Evolutionary conservation across 2,113 vertebrate genomes (phyloP).

Genomic region (Aegotheles bennettii): DNA sequence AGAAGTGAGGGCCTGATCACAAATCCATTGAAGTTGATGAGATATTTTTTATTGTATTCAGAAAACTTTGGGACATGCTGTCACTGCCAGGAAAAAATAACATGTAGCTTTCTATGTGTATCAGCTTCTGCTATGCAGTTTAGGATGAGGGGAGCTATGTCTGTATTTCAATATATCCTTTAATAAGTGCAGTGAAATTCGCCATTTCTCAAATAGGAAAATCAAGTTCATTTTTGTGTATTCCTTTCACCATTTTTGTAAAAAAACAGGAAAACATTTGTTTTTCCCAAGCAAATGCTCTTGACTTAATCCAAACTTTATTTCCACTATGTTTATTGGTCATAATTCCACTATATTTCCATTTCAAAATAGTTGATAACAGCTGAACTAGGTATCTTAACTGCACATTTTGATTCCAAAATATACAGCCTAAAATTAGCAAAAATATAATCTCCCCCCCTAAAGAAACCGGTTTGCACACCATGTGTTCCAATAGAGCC

Average conservation of each 20-base stretch:
- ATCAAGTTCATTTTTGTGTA: neutral
- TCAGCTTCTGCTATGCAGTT: neutral
- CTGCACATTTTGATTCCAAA: neutral
- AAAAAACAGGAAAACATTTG: neutral
- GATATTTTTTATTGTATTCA: neutral
- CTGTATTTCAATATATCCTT: neutral
- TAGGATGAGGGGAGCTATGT: neutral
- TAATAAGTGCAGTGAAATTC: neutral
- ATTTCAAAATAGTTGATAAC: neutral
- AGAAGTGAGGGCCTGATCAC: neutral
- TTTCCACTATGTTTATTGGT: neutral
- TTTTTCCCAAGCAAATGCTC: neutral
- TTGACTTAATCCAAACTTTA: neutral
- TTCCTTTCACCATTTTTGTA: neutral
- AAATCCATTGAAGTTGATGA: neutral
- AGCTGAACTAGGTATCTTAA: neutral
- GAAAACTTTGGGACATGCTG: neutral
- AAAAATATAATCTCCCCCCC: neutral
- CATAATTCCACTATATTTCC: neutral
- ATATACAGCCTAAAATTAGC: neutral
- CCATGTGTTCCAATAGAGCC: neutral
- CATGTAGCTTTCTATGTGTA: neutral
- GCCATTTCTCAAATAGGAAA: neutral
- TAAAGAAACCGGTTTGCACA: neutral
- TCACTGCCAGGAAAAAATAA: neutral